Base-by-base conservation (phyloP, 2,113 vertebrate genomes). In the Dasyurus viverrinus region DNA sequence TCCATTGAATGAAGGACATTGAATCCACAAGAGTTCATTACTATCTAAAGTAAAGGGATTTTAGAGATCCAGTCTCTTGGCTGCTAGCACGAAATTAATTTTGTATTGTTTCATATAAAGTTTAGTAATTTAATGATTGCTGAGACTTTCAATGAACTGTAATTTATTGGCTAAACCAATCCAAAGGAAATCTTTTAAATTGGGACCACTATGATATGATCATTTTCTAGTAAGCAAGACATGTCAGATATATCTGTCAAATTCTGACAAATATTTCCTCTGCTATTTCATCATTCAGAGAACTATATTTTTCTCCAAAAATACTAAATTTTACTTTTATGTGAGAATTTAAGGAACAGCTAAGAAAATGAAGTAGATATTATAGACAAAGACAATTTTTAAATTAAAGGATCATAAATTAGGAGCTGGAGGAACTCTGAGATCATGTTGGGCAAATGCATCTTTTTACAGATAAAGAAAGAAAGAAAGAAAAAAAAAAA, bases 41-140 rank as follows among this genome's bases (percentile, higher is more conserved):
- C 52, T 57, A 54, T 60, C 54, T 89, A 36, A 92, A 95, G 6
- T 84, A n/a, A n/a, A n/a, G n/a, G n/a, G 89, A 27, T 95, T 96
- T 94, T 97, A 97, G 22, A 90, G 97, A 54, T 96, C 3, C 7
- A 95, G 97, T 95, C 94, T 97, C 24, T 91, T 97, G 92, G 47
- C 90, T 95, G 92, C 6, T 24, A 97, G 90, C 25, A 96, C 89
- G 97, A 98, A 98, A 97, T n/a, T 52, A 96, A 52, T 97, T 95
- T 93, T 53, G 53, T 2, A 57, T 97, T 97, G 16, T 97, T 98
- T 57, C 55, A 97, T 55, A 0, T 0, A 97, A 92, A 92, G 89
- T 54, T 19, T 24, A 97, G 98, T 93, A n/a, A 93, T 92, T 96
- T 95, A 98, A 96, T 76, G 92, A 54, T n/a, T 1, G 0, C 22